Evolutionary conservation across 2,888 invertebrate genomes (phyloP).

Genomic region (Bembecia ichneumoniformis): DNA sequence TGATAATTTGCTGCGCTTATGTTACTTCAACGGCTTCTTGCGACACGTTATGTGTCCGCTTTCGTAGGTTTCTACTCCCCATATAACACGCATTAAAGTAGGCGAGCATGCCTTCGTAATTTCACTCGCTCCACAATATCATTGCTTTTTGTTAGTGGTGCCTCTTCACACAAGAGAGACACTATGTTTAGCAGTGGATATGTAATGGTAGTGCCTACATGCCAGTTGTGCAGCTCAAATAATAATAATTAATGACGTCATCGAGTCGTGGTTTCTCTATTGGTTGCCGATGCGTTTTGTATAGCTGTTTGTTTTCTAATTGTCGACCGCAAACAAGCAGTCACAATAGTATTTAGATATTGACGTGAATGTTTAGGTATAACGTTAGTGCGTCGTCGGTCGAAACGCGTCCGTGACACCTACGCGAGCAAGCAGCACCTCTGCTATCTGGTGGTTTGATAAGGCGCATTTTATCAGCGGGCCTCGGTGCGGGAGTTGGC

Average conservation of each 20-base stretch:
- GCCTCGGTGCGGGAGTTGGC: conserved; percentile 51
- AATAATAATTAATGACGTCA: too few relatives aligned
- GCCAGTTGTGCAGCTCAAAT: too few relatives aligned
- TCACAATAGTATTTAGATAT: too few relatives aligned
- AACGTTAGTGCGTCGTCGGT: conserved; percentile 36
- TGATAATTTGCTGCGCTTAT: conserved; percentile 70
- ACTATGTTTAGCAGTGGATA: too few relatives aligned
- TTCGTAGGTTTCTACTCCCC: conserved; percentile 27
- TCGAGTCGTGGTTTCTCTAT: too few relatives aligned
- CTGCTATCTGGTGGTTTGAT: conserved; percentile 67
- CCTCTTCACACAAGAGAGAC: too few relatives aligned
- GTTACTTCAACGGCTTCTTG: conserved; percentile 71
- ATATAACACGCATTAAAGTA: background rate
- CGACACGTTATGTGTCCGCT: conserved; percentile 48
- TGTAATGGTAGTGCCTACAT: too few relatives aligned
- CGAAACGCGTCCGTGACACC: conserved; percentile 56
- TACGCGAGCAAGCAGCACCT: conserved; percentile 66
- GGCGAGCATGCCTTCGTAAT: background rate
- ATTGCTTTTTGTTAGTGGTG: too few relatives aligned
- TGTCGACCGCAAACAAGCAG: too few relatives aligned
- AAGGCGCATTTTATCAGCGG: conserved; percentile 57
- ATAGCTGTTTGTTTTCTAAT: too few relatives aligned
- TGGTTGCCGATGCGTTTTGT: too few relatives aligned
- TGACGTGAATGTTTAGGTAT: conserved; percentile 4
- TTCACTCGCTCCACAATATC: too few relatives aligned